These are phyloP conservation scores for Boloria selene DNA, from an alignment of 2,888 invertebrate species.

Conservation along the genomic window DNA sequence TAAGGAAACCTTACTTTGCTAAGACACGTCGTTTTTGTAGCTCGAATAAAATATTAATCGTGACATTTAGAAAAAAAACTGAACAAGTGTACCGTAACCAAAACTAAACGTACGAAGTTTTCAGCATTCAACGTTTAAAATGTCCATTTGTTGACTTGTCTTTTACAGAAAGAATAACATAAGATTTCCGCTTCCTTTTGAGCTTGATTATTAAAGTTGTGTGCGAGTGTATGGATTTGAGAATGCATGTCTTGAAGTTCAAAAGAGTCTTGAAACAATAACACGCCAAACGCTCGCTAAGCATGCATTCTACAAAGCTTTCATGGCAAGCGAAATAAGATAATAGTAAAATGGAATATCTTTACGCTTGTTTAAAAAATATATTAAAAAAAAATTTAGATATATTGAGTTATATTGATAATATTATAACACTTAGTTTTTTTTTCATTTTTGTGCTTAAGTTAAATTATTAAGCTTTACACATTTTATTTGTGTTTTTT, in stretches of 20 bases:
- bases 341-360: conserved; percentile 13
- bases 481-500: too few species aligned
- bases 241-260: conserved; percentile 13
- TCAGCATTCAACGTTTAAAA: conserved; percentile 2
- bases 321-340: conserved; percentile 13
- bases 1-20: too few species aligned
- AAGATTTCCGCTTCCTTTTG: conserved; percentile 8
- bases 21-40: too few species aligned
- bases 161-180: conserved; percentile 9
- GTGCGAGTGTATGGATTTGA: conserved; percentile 14
- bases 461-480: too few species aligned
- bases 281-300: conserved; percentile 17
- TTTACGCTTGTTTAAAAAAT: too few species aligned
- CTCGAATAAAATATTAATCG: not conserved
- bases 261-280: conserved; percentile 19
- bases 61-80: not conserved
- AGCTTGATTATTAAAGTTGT: conserved; percentile 16
- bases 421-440: too few species aligned
- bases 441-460: too few species aligned
- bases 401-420: too few species aligned
- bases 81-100: not conserved
- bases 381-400: too few species aligned
- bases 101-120: not conserved
- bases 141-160: conserved; percentile 11
- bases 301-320: conserved; percentile 13